Evolutionary conservation across 2,113 vertebrate species (phyloP).

Genomic region (Gallinago jamesoni): DNA sequence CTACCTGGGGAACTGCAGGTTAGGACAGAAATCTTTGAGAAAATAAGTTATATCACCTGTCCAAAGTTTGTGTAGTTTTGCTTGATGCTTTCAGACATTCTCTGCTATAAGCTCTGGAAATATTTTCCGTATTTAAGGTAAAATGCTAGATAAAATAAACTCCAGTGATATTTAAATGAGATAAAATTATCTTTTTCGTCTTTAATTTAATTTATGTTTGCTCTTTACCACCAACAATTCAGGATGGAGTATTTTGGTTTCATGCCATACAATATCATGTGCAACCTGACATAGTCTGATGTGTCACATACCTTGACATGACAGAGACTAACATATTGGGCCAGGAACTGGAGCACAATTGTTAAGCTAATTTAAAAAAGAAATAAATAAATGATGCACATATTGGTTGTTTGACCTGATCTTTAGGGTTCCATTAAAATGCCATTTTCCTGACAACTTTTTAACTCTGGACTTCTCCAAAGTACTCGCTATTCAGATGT

Average conservation of each 20-base stretch:
- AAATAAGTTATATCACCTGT: not conserved
- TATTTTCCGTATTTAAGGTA: not conserved
- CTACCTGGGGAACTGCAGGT: not conserved
- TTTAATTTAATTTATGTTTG: not conserved
- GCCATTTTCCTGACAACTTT: not conserved
- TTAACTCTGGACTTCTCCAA: not conserved
- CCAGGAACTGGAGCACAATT: not conserved
- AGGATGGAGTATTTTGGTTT: not conserved
- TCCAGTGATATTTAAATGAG: not conserved
- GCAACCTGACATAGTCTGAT: not conserved
- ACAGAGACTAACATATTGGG: not conserved
- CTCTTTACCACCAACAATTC: not conserved
- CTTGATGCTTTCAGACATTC: not conserved
- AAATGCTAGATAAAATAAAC: not conserved
- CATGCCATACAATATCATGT: not conserved
- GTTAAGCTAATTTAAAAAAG: constrained; percentile 11
- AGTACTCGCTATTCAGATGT: not conserved
- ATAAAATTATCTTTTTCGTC: not conserved
- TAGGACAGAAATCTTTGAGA: not conserved
- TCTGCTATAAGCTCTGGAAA: not conserved
- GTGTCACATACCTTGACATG: not conserved
- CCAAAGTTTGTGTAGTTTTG: not conserved
- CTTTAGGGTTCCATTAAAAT: not conserved
- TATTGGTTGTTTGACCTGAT: not conserved
- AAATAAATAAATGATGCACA: not conserved